Evolutionary conservation across 2,113 vertebrate species (phyloP), one percentile per base, ranked within the genome.

Genomic region (Megaceryle maxima): DNA sequence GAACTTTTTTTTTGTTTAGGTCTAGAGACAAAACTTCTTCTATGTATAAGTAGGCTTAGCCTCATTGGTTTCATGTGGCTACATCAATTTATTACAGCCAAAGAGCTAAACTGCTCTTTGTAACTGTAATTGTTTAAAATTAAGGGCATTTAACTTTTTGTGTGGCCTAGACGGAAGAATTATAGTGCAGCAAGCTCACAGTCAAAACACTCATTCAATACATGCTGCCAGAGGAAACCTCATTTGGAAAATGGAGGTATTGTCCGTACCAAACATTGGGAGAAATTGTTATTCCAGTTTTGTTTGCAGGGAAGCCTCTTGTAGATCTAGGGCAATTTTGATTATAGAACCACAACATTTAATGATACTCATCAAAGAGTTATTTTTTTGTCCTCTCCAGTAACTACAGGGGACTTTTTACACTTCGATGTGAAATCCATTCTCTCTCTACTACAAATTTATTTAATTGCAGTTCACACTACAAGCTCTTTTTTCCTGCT

Each of bases 381-480:
- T 69, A 16, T 84, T 79, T 94, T 91, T 88, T 87, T 88, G 29
- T 78, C 66, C 90, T 79, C 56, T 70, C 12, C 28, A 48, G 29
- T 44, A 91, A 53, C 87, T 88, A 62, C 79, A 64, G 88, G 73
- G 57, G 62, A 78, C 33, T n/a, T 81, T 81, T 87, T 88, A 56
- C 67, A 83, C 60, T 94, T 81, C 39, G 11, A 50, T 48, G 17
- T 66, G 63, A 96, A 95, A 83, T 31, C 17, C 35, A 75, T 86
- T 93, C 37, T 78, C 63, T 91, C 62, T 46, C 41, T 72, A 28
- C 56, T 53, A 67, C 33, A 68, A 92, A 94, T 81, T 35, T 78
- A 93, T 83, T 88, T 94, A 94, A 94, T 86, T 86, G 76, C 80
- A 74, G 25, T 81, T 94, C 73, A 64, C 22, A 28, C 63, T 88